Evolutionary conservation across 1,140 invertebrate species (phyloP).

Genomic region (Zaprionus tsacasi): DNA sequence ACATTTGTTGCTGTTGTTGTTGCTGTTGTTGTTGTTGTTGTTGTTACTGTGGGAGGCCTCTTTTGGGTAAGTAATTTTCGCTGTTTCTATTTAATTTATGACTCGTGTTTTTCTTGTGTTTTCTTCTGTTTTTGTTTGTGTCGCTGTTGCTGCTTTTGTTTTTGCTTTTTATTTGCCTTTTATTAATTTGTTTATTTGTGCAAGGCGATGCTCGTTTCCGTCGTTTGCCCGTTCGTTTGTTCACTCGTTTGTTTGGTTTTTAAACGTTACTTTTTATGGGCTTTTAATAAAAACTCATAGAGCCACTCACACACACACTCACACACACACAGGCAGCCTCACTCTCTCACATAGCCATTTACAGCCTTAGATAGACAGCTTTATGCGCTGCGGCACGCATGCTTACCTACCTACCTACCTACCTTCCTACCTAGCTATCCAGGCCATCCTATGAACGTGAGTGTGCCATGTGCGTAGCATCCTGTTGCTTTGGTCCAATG

Average conservation of each 20-base stretch:
- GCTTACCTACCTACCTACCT: constrained; percentile 13
- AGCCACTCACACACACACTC: constrained; percentile 23
- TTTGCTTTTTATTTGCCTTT: constrained; percentile 68
- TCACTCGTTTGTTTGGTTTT: constrained; percentile 49
- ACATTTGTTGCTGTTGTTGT: constrained; percentile 50
- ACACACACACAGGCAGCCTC: constrained; percentile 15
- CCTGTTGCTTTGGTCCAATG: constrained; percentile 61
- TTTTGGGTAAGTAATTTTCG: constrained; percentile 79
- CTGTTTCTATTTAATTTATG: constrained; percentile 82
- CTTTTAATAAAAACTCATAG: constrained; percentile 67
- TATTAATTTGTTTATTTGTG: constrained; percentile 82
- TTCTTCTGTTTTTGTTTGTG: constrained; percentile 40
- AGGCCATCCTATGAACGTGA: constrained; percentile 18
- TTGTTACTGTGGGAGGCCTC: constrained; percentile 11
- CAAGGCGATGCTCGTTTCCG: constrained; percentile 48
- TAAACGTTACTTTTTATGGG: constrained; percentile 63
- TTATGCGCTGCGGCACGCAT: constrained; percentile 37
- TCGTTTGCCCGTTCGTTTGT: constrained; percentile 31
- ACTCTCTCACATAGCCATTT: constrained; percentile 11
- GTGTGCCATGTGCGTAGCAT: constrained; percentile 46
- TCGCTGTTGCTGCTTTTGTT: constrained; percentile 9
- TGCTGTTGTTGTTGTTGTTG: no score
- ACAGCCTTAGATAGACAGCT: constrained; percentile 54
- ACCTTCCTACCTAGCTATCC: no score
- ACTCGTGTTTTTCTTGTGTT: constrained; percentile 70